Conservation (phyloP, 2,797 vertebrate species). For the Phrynocephalus forsythii region DNA sequence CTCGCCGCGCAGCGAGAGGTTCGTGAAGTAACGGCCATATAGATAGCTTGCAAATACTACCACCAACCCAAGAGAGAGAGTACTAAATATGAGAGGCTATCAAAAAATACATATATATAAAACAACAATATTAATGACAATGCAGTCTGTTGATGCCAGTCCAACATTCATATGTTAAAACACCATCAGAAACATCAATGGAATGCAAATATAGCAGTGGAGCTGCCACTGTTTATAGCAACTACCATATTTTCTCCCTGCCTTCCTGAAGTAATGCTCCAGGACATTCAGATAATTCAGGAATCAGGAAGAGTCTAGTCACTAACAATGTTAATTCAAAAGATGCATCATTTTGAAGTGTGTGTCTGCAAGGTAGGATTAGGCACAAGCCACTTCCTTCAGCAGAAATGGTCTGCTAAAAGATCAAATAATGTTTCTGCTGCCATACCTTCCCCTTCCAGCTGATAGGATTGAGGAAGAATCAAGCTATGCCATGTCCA, state of each 20-base stretch:
- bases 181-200: not conserved
- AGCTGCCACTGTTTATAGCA: not conserved
- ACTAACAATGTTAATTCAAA: too few relatives aligned
- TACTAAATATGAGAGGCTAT: not conserved
- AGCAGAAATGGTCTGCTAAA: too few relatives aligned
- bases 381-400: too few relatives aligned
- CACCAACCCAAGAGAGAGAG: not conserved
- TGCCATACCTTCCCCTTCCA: too few relatives aligned
- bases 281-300: not conserved
- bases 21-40: too few relatives aligned
- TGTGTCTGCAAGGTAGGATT: too few relatives aligned
- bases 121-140: not conserved
- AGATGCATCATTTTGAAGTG: too few relatives aligned
- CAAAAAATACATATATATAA: not conserved
- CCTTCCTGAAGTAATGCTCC: not conserved
- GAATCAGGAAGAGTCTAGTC: too few relatives aligned
- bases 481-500: too few relatives aligned
- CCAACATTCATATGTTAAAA: not conserved
- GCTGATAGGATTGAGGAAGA: too few relatives aligned
- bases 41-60: not conserved
- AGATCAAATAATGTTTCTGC: too few relatives aligned
- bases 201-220: not conserved
- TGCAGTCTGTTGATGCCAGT: not conserved
- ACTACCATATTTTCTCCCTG: not conserved
- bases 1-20: too few relatives aligned